Percentiles rank a stretch among this genome's conserved stretches.
phyloP scores from a whole-genome alignment of 1,140 invertebrate species.

The Drosophila orena region DNA sequence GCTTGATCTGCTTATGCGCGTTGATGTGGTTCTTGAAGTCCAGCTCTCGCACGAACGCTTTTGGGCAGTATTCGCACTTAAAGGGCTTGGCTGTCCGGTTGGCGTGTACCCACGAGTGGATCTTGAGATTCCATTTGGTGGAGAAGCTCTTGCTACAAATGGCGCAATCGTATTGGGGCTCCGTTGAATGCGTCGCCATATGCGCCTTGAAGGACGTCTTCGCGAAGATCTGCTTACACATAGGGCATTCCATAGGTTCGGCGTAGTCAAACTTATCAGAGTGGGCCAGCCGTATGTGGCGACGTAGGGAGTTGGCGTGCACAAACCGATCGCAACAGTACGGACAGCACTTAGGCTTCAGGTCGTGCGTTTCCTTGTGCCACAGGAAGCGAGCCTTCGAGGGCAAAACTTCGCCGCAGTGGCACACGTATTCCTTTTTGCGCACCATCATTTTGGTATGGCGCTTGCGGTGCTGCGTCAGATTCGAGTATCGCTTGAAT shows the following conservation, averaged over 20 bases:
- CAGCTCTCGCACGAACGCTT: conserved; percentile 91
- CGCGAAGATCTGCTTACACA: conserved; percentile 92
- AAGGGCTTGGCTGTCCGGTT: conserved; percentile 92
- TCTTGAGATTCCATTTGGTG: conserved; percentile 95
- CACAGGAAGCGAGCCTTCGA: conserved; percentile 92
- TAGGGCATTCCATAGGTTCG: conserved; percentile 91
- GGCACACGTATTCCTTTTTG: conserved; percentile 92
- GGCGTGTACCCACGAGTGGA: conserved; percentile 95
- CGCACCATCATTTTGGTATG: conserved; percentile 89
- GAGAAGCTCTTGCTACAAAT: conserved; percentile 94
- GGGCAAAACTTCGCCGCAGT: conserved; percentile 92
- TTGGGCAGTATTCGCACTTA: conserved; percentile 93
- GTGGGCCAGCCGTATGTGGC: conserved; percentile 93
- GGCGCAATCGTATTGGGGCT: conserved; percentile 90
- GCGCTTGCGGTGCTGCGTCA: conserved; percentile 92
- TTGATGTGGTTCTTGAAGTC: conserved; percentile 94
- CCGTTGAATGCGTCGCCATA: conserved; percentile 89
- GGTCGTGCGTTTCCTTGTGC: conserved; percentile 94
- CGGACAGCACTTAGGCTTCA: conserved; percentile 92
- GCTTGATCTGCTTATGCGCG: conserved; percentile 91
- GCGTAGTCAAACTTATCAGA: conserved; percentile 90
- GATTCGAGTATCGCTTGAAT: conserved; percentile 93
- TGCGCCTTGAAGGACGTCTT: conserved; percentile 92
- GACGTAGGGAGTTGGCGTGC: conserved; percentile 91
- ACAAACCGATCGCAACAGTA: conserved; percentile 94